These are phyloP conservation scores for Trissolcus japonicus DNA, from an alignment of 2,888 invertebrate genomes.

Conservation along the genomic window DNA sequence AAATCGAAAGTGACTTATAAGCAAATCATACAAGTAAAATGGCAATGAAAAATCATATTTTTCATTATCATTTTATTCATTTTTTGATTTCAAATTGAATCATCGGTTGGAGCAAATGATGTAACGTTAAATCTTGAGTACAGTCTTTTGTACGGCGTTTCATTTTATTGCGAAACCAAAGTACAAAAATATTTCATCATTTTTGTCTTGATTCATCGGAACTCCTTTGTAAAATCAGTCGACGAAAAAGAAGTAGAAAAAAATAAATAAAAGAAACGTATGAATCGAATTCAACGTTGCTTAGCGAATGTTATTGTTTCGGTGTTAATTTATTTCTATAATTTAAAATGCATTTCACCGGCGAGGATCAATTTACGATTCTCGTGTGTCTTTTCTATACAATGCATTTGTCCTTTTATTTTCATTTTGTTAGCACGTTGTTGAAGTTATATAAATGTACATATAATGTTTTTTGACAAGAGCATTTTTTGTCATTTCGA, in stretches of 20 bases:
- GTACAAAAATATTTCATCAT: too few relatives aligned
- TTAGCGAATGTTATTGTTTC: slow-evolving; percentile 33
- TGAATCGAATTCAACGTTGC: too few relatives aligned
- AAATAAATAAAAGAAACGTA: too few relatives aligned
- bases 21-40: slow-evolving; percentile 33
- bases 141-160: too few relatives aligned
- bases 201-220: too few relatives aligned
- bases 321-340: slow-evolving; percentile 47
- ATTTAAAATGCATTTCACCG: slow-evolving; percentile 17
- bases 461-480: slow-evolving; percentile 32
- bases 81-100: too few relatives aligned
- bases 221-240: too few relatives aligned
- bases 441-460: slow-evolving; percentile 19
- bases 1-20: slow-evolving; percentile 57
- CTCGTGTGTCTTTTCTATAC: slow-evolving; percentile 6
- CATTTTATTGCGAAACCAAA: too few relatives aligned
- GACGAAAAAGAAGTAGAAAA: too few relatives aligned
- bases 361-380: background rate
- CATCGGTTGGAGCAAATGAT: too few relatives aligned
- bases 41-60: background rate
- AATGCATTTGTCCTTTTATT: slow-evolving; percentile 8
- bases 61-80: background rate
- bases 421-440: slow-evolving; percentile 54
- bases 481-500: slow-evolving; percentile 17
- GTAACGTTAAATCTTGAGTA: too few relatives aligned